phyloP scores from a whole-genome alignment of 2,797 vertebrate species.

The Crocodylus rhombifer region DNA sequence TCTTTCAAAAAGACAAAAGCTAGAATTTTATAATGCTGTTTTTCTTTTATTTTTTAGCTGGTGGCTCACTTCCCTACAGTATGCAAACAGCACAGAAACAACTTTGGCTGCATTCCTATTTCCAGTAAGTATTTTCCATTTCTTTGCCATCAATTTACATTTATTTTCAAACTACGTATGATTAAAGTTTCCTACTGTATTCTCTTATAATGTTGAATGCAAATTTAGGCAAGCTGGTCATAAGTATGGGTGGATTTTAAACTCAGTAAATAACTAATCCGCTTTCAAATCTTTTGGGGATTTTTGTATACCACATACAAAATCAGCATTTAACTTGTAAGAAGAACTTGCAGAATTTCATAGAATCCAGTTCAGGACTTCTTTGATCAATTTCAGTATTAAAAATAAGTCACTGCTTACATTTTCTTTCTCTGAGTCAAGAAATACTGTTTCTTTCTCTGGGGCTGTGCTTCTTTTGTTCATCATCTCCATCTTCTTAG shows the following conservation, averaged over 20 bases:
- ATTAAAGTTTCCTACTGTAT: slow-evolving; percentile 1
- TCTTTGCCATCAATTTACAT: neutral
- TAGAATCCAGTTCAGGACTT: neutral
- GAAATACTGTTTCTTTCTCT: neutral
- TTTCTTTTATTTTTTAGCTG: slow-evolving; percentile 83
- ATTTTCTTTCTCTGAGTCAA: neutral
- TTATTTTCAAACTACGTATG: neutral
- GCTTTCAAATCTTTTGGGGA: neutral
- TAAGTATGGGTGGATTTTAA: neutral
- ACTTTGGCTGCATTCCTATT: slow-evolving; percentile 94
- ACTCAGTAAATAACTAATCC: neutral
- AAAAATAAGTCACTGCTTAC: neutral
- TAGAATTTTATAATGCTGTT: neutral
- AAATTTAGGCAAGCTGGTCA: neutral
- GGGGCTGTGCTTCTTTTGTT: neutral
- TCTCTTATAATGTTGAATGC: neutral
- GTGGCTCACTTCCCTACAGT: slow-evolving; percentile 96
- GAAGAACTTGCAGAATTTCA: neutral
- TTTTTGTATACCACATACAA: neutral
- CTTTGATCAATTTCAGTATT: neutral
- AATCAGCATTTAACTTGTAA: neutral
- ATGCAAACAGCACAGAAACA: slow-evolving; percentile 97
- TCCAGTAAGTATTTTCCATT: slow-evolving; percentile 88
- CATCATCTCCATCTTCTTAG: neutral
- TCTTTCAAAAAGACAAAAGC: slow-evolving; percentile 8